Conservation (phyloP, 2,888 invertebrate genomes). For the Uropetala carovei region DNA sequence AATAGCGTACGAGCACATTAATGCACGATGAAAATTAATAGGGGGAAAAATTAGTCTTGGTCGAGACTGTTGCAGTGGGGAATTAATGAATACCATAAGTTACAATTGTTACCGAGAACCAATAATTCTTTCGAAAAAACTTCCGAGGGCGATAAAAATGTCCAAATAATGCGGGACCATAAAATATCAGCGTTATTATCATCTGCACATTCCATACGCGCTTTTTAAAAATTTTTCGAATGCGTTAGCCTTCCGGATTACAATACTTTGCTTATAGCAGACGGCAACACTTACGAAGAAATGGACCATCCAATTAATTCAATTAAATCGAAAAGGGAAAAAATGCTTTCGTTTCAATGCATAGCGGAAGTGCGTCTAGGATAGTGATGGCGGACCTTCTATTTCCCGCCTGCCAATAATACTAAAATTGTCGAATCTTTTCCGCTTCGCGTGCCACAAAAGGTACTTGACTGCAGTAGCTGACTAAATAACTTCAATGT, state of each 20-base stretch:
- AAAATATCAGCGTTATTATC: not conserved
- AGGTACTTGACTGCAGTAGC: too few species aligned
- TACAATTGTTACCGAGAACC: not conserved
- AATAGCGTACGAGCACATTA: not conserved
- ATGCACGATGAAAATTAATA: constrained; percentile 13
- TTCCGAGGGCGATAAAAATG: not conserved
- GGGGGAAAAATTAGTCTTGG: not conserved
- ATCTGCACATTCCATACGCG: not conserved
- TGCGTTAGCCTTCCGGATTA: not conserved
- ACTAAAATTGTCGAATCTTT: too few species aligned
- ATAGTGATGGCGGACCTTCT: too few species aligned
- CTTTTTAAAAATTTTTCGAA: not conserved
- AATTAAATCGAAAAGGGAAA: not conserved
- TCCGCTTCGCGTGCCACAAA: too few species aligned
- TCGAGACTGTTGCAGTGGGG: not conserved
- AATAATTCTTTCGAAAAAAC: not conserved
- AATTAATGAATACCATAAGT: constrained; percentile 17
- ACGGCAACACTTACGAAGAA: not conserved
- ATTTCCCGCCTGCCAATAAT: too few species aligned
- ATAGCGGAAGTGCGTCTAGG: too few species aligned
- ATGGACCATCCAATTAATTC: not conserved
- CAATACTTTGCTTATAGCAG: not conserved
- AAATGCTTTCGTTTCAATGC: too few species aligned
- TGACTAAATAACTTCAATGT: too few species aligned
- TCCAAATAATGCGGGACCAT: not conserved